Evolutionary conservation across 2,888 invertebrate genomes (phyloP).

Genomic region (Camptogramma bilineatum): DNA sequence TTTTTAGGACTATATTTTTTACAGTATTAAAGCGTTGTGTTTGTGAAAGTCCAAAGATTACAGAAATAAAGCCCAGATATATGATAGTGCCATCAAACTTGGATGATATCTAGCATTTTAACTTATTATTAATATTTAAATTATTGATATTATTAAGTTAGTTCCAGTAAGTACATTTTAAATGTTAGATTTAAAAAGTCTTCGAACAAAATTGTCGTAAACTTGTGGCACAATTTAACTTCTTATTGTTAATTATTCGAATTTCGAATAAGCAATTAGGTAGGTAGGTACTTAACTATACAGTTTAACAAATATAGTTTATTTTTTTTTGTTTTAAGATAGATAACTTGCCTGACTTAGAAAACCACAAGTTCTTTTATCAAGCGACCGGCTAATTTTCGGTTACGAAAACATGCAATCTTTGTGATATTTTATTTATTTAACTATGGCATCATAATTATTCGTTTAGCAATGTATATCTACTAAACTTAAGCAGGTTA

Average conservation of each 20-base stretch:
- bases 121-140: neutral
- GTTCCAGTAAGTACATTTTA: neutral
- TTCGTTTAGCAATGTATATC: too few relatives aligned
- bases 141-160: neutral
- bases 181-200: neutral
- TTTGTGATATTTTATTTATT: neutral
- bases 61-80: slow-evolving; percentile 1
- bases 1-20: slow-evolving; percentile 1
- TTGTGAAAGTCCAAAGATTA: slow-evolving; percentile 8
- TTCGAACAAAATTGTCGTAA: slow-evolving; percentile 8
- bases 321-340: neutral
- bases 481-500: too few relatives aligned
- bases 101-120: neutral
- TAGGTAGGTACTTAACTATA: neutral
- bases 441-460: too few relatives aligned
- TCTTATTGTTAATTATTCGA: slow-evolving; percentile 8
- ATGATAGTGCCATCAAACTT: slow-evolving; percentile 8
- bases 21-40: slow-evolving; percentile 3
- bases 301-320: neutral
- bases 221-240: slow-evolving; percentile 5
- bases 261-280: slow-evolving; percentile 2
- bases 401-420: neutral
- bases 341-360: neutral
- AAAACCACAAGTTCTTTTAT: neutral
- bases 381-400: neutral